Percentiles rank a stretch among this genome's conserved stretches.
These are phyloP conservation scores for Drosophila gunungcola DNA, from an alignment of 1,140 invertebrate genomes.

Conservation along the genomic window DNA sequence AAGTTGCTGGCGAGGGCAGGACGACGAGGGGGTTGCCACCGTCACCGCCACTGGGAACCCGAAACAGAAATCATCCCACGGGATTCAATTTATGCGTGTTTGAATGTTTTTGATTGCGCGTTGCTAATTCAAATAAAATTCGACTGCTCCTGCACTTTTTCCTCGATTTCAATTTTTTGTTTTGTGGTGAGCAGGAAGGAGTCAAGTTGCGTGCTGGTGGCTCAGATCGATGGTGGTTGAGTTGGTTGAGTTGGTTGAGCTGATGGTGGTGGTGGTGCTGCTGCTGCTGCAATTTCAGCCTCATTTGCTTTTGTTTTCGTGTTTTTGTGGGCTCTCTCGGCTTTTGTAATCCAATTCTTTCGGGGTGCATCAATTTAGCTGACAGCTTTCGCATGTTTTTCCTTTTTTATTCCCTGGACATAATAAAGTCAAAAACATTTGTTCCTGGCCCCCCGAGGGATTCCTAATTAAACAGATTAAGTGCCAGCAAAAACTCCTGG, in stretches of 20 bases:
- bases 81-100: conserved; percentile 84
- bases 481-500: conserved; percentile 20
- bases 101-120: conserved; percentile 82
- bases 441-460: conserved; percentile 48
- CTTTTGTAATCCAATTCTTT: conserved; percentile 35
- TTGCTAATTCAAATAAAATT: conserved; percentile 81
- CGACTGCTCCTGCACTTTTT: conserved; percentile 48
- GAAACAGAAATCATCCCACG: conserved; percentile 76
- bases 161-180: conserved; percentile 12
- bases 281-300: conserved; percentile 57
- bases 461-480: conserved; percentile 76
- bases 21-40: conserved; percentile 34
- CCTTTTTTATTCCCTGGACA: conserved; percentile 10
- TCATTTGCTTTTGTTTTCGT: conserved; percentile 64
- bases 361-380: conserved; percentile 58
- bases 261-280: conserved; percentile 2
- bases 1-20: conserved; percentile 65
- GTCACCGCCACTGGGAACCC: conserved; percentile 66
- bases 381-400: conserved; percentile 66
- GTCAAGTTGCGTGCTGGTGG: conserved; percentile 47
- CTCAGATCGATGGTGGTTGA: conserved; percentile 46
- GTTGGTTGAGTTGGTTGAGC: conserved; percentile 24
- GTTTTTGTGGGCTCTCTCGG: conserved; percentile 26
- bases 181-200: conserved; percentile 58
- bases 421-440: conserved; percentile 67